Base-by-base conservation (phyloP, 2,888 invertebrate species). In the Plebejus anna region DNA sequence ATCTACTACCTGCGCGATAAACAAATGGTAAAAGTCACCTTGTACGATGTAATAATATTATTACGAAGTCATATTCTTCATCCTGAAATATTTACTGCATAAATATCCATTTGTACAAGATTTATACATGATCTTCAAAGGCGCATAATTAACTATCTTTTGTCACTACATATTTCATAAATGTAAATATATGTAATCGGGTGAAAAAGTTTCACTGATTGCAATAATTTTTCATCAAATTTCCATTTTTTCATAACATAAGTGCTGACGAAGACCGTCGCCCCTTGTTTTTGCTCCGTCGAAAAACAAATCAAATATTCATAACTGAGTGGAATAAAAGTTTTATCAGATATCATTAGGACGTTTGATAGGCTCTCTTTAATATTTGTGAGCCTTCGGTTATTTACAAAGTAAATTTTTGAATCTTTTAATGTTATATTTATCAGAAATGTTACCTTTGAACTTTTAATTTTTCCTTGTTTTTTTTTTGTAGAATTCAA, bases 221-320 rank as follows among this genome's bases (percentile, higher is more conserved):
- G 71, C 22, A 71, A 71, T 28, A 72, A 28, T 72, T 72, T 47
- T 47, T n/a, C 71, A 1, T n/a, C 13, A 71, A 61, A 61, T 42
- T 71, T 9, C 71, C 22, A 71, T 71, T 47, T 72, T 72, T 47
- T 47, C 28, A 11, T 72, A 72, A 72, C 71, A 42, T 42, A n/a
- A 42, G 1, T n/a, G 38, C 70, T 70, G 42, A 42, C 32, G 7
- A 71, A 16, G 38, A 11, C 7, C 5, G 22, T 36, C 47, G 61
- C 72, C 66, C 73, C 57, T 76, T 76, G 28, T 75, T 72, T 75
- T 71, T 13, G 51, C 16, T 22, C 57, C n/a, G 61, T 61, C 38
- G 16, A 51, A 70, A 75, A 72, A 28, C 47, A n/a, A 76, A 76
- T 78, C 75, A 72, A 76, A 75, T 78, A 78, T 78, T 78, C 76